These are phyloP conservation scores for Volucella inflata DNA, from an alignment of 2,888 invertebrate genomes.

Conservation along the genomic window DNA sequence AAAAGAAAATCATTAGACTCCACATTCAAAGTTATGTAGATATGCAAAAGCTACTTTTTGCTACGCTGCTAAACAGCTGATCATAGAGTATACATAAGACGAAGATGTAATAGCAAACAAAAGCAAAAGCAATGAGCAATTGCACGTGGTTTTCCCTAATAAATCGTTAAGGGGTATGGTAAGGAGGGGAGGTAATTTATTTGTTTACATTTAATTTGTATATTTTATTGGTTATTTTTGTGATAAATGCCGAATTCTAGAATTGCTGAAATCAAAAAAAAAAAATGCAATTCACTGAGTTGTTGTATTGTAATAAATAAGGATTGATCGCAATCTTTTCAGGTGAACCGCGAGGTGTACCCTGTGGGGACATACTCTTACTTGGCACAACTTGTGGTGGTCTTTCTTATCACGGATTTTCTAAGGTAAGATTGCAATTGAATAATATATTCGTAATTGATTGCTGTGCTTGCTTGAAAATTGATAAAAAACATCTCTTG, in stretches of 20 bases:
- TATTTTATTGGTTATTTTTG: not conserved
- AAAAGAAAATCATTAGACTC: not conserved
- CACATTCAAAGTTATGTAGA: not conserved
- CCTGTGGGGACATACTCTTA: constrained; percentile 95
- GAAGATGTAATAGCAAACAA: not conserved
- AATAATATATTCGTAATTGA: not conserved
- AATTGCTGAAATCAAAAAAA: not conserved
- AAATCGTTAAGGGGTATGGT: not conserved
- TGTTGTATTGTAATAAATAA: not conserved
- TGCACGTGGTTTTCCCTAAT: constrained; percentile 38
- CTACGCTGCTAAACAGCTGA: constrained; percentile 7
- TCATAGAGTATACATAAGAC: not conserved
- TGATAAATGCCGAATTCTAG: not conserved
- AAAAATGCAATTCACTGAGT: not conserved
- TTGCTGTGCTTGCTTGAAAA: not conserved
- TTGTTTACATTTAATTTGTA: constrained; percentile 52
- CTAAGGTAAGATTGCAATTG: constrained; percentile 81
- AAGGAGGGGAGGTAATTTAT: constrained; percentile 15
- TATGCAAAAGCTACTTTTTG: not conserved
- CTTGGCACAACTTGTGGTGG: constrained; percentile 89
- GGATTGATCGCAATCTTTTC: constrained; percentile 19
- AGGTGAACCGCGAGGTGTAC: constrained; percentile 92
- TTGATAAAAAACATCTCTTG: not conserved
- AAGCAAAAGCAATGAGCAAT: not conserved
- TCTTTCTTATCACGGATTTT: constrained; percentile 94